These are phyloP conservation scores for Eulemur macaco DNA, from an alignment of 2,113 vertebrate genomes.

Conservation along the genomic window DNA sequence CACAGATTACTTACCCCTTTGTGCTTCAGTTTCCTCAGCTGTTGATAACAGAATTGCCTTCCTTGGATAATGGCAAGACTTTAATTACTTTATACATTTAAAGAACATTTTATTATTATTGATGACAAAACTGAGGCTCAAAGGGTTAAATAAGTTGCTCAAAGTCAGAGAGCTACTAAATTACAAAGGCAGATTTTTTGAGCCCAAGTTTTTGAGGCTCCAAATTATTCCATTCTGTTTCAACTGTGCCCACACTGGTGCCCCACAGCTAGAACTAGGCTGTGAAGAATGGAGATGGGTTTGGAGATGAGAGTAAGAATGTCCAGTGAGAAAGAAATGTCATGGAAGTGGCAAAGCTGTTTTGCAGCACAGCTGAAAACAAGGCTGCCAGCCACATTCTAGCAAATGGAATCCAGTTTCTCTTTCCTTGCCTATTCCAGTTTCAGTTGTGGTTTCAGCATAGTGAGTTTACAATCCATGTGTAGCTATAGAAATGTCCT, in stretches of 20 bases:
- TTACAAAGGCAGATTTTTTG: background rate
- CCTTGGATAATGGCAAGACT: background rate
- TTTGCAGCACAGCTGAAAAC: background rate
- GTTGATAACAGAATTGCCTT: background rate
- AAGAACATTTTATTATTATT: background rate
- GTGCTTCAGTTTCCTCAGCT: background rate
- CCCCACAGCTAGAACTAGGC: background rate
- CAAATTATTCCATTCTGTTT: background rate
- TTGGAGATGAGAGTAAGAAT: background rate
- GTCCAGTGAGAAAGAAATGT: background rate
- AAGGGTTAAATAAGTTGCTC: background rate
- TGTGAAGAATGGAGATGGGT: background rate
- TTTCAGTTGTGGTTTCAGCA: background rate
- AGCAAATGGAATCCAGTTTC: no score
- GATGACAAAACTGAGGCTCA: background rate
- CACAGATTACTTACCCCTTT: background rate
- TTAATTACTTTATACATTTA: background rate
- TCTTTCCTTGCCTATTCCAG: background rate
- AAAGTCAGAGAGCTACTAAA: background rate
- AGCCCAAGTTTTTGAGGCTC: background rate
- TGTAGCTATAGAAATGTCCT: background rate
- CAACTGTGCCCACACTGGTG: no score
- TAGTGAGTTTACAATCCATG: rapidly evolving
- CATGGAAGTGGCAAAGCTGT: background rate
- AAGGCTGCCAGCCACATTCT: no score